Conservation (phyloP, 2,797 vertebrate species). For the Clamator glandarius region DNA sequence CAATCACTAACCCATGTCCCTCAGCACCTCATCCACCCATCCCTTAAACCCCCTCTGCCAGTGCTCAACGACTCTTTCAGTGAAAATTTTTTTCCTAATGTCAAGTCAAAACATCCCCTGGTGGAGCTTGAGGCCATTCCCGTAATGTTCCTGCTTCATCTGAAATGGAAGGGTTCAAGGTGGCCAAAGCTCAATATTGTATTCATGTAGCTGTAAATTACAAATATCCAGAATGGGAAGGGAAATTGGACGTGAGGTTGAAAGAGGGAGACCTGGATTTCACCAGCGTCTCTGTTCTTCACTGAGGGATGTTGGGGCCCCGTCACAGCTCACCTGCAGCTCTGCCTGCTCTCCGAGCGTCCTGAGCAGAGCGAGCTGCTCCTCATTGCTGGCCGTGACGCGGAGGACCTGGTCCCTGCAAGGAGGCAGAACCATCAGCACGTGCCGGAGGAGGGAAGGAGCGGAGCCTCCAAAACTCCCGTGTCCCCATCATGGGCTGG, state of each 20-base stretch:
- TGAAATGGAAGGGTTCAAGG: neutral
- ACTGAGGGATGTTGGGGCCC: rapidly evolving
- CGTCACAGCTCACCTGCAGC: constrained; percentile 73
- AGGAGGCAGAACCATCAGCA: neutral
- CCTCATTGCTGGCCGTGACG: constrained; percentile 29
- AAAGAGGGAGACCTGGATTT: neutral
- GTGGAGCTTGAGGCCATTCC: too few relatives aligned
- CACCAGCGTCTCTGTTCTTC: neutral
- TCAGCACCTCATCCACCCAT: too few relatives aligned
- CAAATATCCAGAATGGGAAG: rapidly evolving
- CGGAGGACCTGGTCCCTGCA: constrained; percentile 80
- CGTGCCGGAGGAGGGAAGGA: neutral
- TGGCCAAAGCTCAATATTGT: neutral
- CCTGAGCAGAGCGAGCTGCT: constrained; percentile 65
- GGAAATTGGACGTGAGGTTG: neutral
- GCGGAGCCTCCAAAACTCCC: neutral
- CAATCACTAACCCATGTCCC: too few relatives aligned
- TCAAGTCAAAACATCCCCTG: too few relatives aligned
- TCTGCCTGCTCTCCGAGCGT: constrained; percentile 42
- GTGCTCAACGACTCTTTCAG: too few relatives aligned
- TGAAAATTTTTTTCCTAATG: too few relatives aligned
- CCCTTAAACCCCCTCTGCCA: too few relatives aligned
- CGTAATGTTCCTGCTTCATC: rapidly evolving
- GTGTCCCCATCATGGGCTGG: neutral
- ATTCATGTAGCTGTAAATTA: neutral